phyloP scores from a whole-genome alignment of 2,888 invertebrate genomes.

The Endotricha flammealis region DNA sequence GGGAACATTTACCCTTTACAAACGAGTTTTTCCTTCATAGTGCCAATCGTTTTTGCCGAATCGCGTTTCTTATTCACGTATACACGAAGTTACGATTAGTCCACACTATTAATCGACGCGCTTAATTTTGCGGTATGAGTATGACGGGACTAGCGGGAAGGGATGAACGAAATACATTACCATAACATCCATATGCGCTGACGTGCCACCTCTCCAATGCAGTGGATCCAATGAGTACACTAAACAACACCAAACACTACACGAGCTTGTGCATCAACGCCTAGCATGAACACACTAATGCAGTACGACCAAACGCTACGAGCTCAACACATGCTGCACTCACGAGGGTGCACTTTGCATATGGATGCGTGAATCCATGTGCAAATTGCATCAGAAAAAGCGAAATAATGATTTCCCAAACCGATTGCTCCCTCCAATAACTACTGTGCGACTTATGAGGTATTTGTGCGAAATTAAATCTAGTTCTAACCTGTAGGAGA shows the following conservation, averaged over 20 bases:
- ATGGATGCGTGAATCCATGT: conserved; percentile 66
- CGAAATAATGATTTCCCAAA: conserved; percentile 62
- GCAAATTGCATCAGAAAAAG: conserved; percentile 63
- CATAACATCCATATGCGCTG: conserved; percentile 68
- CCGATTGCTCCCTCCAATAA: conserved; percentile 72
- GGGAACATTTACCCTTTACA: conserved; percentile 38
- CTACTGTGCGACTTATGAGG: conserved; percentile 70
- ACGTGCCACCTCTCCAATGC: conserved; percentile 77
- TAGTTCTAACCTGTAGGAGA: conserved; percentile 59
- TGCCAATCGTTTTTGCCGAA: conserved; percentile 68
- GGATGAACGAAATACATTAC: conserved; percentile 71
- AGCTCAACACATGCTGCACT: conserved; percentile 74
- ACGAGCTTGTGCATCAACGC: conserved; percentile 70
- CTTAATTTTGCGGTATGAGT: conserved; percentile 47
- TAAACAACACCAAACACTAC: conserved; percentile 75
- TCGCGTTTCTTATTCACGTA: conserved; percentile 43
- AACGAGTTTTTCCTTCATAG: conserved; percentile 63
- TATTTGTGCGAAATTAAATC: conserved; percentile 66
- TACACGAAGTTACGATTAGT: conserved; percentile 59
- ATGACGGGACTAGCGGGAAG: conserved; percentile 62
- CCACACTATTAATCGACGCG: conserved; percentile 62
- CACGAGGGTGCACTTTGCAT: conserved; percentile 67
- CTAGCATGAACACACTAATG: conserved; percentile 74
- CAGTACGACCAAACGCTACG: conserved; percentile 74
- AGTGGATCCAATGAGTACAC: conserved; percentile 68